phyloP scores from a whole-genome alignment of 2,888 invertebrate genomes.

The Ectemnius cavifrons region DNA sequence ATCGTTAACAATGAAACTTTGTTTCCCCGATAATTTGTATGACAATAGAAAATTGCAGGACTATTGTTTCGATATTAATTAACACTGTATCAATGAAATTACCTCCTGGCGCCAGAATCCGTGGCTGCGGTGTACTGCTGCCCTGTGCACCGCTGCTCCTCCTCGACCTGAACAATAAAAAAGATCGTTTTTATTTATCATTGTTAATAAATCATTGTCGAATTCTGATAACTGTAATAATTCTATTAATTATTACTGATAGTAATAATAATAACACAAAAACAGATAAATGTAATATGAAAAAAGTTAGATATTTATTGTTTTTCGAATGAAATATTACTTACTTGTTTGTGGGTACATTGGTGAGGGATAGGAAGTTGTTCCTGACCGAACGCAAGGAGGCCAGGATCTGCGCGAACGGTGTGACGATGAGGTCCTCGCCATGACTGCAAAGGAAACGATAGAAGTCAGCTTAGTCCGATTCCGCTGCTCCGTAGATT shows the following conservation, averaged over 20 bases:
- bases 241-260: no score
- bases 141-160: slow-evolving; percentile 87
- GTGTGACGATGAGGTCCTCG: slow-evolving; percentile 99
- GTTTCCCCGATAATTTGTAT: no score
- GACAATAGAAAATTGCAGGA: no score
- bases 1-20: no score
- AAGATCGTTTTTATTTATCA: not conserved
- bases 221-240: no score
- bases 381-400: slow-evolving; percentile 98
- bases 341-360: slow-evolving; percentile 93
- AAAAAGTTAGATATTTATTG: no score
- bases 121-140: slow-evolving; percentile 86
- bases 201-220: no score
- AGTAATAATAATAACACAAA: no score
- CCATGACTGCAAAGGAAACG: slow-evolving; percentile 87
- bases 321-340: slow-evolving; percentile 75
- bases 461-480: slow-evolving; percentile 34
- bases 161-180: slow-evolving; percentile 83
- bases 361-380: slow-evolving; percentile 98
- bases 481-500: no score
- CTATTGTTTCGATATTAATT: no score
- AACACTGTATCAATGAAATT: slow-evolving; percentile 61
- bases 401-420: slow-evolving; percentile 99
- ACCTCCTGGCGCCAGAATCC: slow-evolving; percentile 88
- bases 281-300: no score